Evolutionary conservation across 2,888 invertebrate species (phyloP), one percentile per base, ranked within the genome.

Genomic region (Chymomyza procnemis): DNA sequence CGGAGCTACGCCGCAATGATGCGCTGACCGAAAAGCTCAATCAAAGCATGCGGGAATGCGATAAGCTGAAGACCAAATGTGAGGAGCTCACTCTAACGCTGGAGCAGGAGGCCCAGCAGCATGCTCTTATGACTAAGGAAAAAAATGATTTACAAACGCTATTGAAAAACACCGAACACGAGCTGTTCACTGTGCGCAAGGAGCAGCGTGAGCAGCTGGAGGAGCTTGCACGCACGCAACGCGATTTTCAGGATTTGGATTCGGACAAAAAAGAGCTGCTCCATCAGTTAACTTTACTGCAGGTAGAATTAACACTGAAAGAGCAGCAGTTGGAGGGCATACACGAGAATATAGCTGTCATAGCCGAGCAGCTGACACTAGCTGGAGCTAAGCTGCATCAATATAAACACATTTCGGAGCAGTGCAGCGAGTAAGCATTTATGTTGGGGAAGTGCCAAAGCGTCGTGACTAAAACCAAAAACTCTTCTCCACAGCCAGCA

Each of bases 1-100:
- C 88, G 26, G 90, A 91, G 66, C 88, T 90, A 61, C 90, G 88
- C 52, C 88, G 86, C 30, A 90, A 90, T 57, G 88, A 88, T 12
- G 85, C 89, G 0, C 67, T 91, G 0, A 89, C 78, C 46, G 76
- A 73, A 2, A 87, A 88, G 41, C 64, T 90, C 0, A 82, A 80
- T 46, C 79, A 76, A 4, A 79, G 84, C 0, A 66, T 82, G 9
- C 86, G 89, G 1, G 88, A 90, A 9, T 78, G 81, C 16, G 79
- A 87, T 26, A 88, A 90, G 55, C 73, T 78, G 60, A 47, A 86
- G 80, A 21, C 75, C 3, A 75, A 73, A 26, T 70, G 72, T 5
- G 75, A 78, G n/a, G 85, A 81, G 46, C 79, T 88, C 0, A 83
- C 81, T 18, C 22, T 84, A 1, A 73, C 87, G 41, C 74, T 87